A percentile compares a stretch with the other conserved stretches of the same genome.
These are phyloP conservation scores for Danio jaintianensis DNA, from an alignment of 2,797 vertebrate species.

Conservation along the genomic window DNA sequence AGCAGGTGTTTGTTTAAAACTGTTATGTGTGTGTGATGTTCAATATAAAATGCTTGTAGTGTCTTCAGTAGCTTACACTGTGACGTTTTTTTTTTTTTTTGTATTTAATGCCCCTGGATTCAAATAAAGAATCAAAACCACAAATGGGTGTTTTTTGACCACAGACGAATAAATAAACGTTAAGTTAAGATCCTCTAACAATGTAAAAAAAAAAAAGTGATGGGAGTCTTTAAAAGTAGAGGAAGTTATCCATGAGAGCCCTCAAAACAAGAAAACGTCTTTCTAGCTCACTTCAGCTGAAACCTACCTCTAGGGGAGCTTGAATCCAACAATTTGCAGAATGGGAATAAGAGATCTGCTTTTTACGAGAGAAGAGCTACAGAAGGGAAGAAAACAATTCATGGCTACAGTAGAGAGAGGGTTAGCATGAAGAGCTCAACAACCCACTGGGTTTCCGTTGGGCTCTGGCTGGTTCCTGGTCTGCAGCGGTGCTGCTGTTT, in stretches of 20 bases:
- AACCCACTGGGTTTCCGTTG: constrained; percentile 70
- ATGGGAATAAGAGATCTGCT: background rate
- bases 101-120: constrained; percentile 53
- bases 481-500: constrained; percentile 43
- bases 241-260: background rate
- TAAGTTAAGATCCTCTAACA: constrained; percentile 41
- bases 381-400: background rate
- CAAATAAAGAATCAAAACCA: constrained; percentile 43
- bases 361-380: background rate
- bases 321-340: background rate
- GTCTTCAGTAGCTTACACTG: constrained; percentile 32
- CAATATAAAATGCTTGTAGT: constrained; percentile 8
- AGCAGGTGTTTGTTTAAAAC: constrained; percentile 10
- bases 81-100: constrained; percentile 20
- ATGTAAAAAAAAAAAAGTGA: constrained; percentile 29
- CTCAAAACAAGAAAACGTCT: background rate
- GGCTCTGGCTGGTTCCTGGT: constrained; percentile 66
- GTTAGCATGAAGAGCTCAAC: constrained; percentile 25
- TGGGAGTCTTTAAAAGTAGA: constrained; percentile 3
- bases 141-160: constrained; percentile 15
- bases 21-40: constrained; percentile 40
- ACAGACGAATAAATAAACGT: constrained; percentile 37
- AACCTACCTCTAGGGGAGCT: background rate
- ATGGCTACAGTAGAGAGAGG: constrained; percentile 32
- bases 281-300: background rate